These are phyloP conservation scores for Mirounga angustirostris DNA, from an alignment of 2,113 vertebrate genomes.

Conservation along the genomic window DNA sequence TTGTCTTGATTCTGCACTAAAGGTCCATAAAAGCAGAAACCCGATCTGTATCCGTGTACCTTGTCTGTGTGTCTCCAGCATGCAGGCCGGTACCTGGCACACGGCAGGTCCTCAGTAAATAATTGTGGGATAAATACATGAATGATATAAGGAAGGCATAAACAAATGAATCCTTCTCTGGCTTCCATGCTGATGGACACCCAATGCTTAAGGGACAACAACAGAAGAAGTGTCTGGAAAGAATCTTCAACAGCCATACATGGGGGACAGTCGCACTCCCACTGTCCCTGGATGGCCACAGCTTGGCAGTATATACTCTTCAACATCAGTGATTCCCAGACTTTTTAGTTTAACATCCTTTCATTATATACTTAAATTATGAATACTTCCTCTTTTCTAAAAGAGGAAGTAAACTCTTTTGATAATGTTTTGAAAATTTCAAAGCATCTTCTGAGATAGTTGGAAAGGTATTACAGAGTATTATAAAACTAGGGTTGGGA, in stretches of 20 bases:
- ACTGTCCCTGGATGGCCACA: not conserved
- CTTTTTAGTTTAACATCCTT: constrained; percentile 2
- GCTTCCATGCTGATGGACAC: not conserved
- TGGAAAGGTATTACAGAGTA: constrained; percentile 11
- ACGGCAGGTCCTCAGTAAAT: not conserved
- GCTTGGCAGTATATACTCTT: not conserved
- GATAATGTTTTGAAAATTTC: constrained; percentile 43
- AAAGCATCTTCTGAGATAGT: constrained; percentile 52
- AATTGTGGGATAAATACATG: not conserved
- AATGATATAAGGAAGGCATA: not conserved
- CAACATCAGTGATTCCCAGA: not conserved
- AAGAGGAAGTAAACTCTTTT: constrained; percentile 15
- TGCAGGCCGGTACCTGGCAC: not conserved
- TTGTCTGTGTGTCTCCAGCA: not conserved
- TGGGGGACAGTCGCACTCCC: not conserved
- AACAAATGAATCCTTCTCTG: not conserved
- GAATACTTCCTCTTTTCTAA: constrained; percentile 22
- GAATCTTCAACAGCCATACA: not conserved
- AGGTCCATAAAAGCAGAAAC: not conserved
- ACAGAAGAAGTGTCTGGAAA: not conserved
- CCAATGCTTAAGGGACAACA: not conserved
- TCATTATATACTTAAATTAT: constrained; percentile 16
- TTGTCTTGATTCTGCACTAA: not conserved
- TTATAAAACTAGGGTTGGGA: not conserved
- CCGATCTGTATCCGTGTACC: not conserved